These are phyloP conservation scores for Pagrus major DNA, from an alignment of 2,113 vertebrate genomes.

Conservation along the genomic window DNA sequence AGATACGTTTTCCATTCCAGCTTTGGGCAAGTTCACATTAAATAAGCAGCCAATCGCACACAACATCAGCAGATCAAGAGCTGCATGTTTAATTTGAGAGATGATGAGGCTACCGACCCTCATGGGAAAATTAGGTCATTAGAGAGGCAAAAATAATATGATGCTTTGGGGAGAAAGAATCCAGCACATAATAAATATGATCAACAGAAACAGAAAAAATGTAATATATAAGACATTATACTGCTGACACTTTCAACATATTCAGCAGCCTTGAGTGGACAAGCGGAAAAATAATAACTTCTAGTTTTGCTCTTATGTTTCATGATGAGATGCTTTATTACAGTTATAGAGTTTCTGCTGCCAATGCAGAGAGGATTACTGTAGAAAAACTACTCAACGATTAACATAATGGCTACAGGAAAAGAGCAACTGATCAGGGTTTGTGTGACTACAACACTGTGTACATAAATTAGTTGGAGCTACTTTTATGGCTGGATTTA, in stretches of 20 bases:
- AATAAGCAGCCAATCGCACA: slow-evolving; percentile 22
- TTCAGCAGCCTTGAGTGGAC: neutral
- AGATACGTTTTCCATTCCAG: slow-evolving; percentile 15
- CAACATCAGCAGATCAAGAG: slow-evolving; percentile 34
- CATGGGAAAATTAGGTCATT: slow-evolving; percentile 39
- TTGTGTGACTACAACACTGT: neutral
- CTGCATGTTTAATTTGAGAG: slow-evolving; percentile 31
- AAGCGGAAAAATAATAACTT: neutral
- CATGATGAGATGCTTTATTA: slow-evolving; percentile 16
- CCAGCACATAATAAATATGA: slow-evolving; percentile 1
- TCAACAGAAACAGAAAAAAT: neutral
- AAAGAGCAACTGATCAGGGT: neutral
- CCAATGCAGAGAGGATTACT: neutral
- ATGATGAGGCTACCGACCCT: neutral
- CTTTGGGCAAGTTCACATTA: slow-evolving; percentile 22
- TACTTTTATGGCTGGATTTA: slow-evolving; percentile 1
- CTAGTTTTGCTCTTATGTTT: slow-evolving; percentile 11
- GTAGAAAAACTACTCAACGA: neutral
- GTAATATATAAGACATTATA: neutral
- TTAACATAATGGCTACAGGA: neutral
- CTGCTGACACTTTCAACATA: slow-evolving; percentile 1
- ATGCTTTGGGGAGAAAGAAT: neutral
- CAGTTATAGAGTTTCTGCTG: neutral
- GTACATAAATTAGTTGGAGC: neutral
- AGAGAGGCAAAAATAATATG: slow-evolving; percentile 13